Percentiles rank a stretch among this genome's conserved stretches.
These are phyloP conservation scores for Sarcophaga caerulescens DNA, from an alignment of 2,888 invertebrate genomes.

Conservation along the genomic window DNA sequence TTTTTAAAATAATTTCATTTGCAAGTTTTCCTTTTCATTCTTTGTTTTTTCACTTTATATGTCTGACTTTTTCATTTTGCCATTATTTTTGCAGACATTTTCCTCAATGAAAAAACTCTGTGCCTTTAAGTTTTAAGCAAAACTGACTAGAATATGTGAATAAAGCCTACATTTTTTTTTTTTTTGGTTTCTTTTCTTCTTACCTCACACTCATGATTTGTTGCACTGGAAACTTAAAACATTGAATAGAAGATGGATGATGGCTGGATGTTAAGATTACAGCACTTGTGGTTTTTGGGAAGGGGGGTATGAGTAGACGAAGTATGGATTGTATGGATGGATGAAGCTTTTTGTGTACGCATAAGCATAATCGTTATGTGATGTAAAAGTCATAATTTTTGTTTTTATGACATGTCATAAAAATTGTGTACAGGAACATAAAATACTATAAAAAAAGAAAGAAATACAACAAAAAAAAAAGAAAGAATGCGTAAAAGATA, in stretches of 20 bases:
- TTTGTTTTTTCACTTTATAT: slow-evolving; percentile 20
- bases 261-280: too few species aligned
- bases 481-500: slow-evolving; percentile 19
- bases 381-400: slow-evolving; percentile 52
- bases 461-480: slow-evolving; percentile 11
- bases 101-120: neutral
- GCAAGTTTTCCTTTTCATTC: slow-evolving; percentile 19
- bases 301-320: neutral
- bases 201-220: slow-evolving; percentile 17
- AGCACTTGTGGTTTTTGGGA: too few species aligned
- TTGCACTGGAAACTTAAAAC: slow-evolving; percentile 30
- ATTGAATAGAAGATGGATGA: too few species aligned
- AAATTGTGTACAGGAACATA: slow-evolving; percentile 15
- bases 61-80: slow-evolving; percentile 21
- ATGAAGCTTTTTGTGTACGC: slow-evolving; percentile 30
- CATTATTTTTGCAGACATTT: neutral
- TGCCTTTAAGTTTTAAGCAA: slow-evolving; percentile 10
- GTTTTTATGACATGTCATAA: slow-evolving; percentile 60
- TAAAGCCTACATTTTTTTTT: slow-evolving; percentile 21
- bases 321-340: neutral
- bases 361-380: slow-evolving; percentile 56
- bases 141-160: neutral
- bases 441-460: neutral
- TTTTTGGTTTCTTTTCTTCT: neutral
- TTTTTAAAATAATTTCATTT: slow-evolving; percentile 49